These are phyloP conservation scores for Fulica atra DNA, from an alignment of 2,113 vertebrate species.

Conservation along the genomic window DNA sequence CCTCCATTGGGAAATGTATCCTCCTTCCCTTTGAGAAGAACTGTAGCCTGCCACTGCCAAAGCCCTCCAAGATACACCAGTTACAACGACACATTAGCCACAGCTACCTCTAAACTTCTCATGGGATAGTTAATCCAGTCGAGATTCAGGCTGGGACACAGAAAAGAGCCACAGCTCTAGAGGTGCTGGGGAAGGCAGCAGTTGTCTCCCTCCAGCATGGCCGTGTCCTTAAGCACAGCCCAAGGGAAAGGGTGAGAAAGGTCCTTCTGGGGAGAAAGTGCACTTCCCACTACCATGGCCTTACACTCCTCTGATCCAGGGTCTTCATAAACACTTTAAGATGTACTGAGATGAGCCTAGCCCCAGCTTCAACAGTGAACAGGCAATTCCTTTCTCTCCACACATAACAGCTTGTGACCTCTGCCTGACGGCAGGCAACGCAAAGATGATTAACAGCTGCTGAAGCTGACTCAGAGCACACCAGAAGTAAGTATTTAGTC, in stretches of 20 bases:
- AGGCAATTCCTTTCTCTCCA: not conserved
- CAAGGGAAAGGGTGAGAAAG: not conserved
- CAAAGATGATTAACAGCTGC: not conserved
- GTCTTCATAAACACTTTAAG: not conserved
- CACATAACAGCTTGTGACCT: not conserved
- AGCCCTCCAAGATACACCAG: not conserved
- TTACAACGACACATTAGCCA: not conserved
- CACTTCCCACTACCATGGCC: not conserved
- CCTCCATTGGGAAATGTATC: not conserved
- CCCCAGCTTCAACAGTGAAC: not conserved
- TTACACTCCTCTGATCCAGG: not conserved
- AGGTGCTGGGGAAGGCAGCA: not conserved
- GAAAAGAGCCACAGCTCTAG: not conserved
- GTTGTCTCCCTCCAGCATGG: not conserved
- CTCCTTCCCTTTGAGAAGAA: not conserved
- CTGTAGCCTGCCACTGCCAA: not conserved
- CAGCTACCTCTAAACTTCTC: not conserved
- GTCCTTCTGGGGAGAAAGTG: not conserved
- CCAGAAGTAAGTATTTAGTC: not conserved
- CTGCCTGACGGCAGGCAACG: not conserved
- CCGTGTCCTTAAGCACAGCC: not conserved
- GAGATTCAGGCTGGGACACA: not conserved
- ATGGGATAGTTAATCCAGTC: accelerated
- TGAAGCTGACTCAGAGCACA: not conserved
- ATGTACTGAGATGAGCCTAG: not conserved